Conservation (phyloP, 2,888 invertebrate species). For the Andrena bucephala region DNA sequence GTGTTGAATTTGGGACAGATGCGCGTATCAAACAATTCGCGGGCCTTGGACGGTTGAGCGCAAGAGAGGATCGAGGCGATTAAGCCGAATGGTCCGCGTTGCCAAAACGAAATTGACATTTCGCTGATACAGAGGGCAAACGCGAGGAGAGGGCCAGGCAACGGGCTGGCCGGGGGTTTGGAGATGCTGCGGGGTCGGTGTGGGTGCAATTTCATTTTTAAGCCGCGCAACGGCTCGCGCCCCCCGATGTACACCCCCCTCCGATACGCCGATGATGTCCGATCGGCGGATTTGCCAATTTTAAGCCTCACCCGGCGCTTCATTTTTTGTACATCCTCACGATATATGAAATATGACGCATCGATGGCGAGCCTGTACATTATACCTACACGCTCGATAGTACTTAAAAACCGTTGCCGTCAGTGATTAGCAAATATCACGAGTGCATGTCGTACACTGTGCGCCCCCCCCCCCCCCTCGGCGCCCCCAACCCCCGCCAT, state of each 20-base stretch:
- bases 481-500: slow-evolving; percentile 20
- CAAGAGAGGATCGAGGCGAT: slow-evolving; percentile 73
- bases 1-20: slow-evolving; percentile 38
- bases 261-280: slow-evolving; percentile 82
- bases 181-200: slow-evolving; percentile 58
- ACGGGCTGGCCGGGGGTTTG: slow-evolving; percentile 20
- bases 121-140: slow-evolving; percentile 58
- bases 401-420: slow-evolving; percentile 77
- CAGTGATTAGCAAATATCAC: slow-evolving; percentile 80
- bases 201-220: slow-evolving; percentile 79
- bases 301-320: slow-evolving; percentile 80
- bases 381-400: slow-evolving; percentile 71
- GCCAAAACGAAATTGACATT: slow-evolving; percentile 79
- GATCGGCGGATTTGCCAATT: slow-evolving; percentile 84
- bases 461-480: slow-evolving; percentile 33
- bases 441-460: slow-evolving; percentile 66
- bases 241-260: slow-evolving; percentile 70
- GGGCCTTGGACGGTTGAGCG: slow-evolving; percentile 68
- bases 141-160: slow-evolving; percentile 2
- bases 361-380: slow-evolving; percentile 65
- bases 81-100: slow-evolving; percentile 72
- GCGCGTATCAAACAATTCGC: slow-evolving; percentile 63
- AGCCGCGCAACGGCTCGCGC: slow-evolving; percentile 76
- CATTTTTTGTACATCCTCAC: slow-evolving; percentile 64
- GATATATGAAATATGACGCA: slow-evolving; percentile 69